These are phyloP conservation scores for Aepyceros melampus DNA, from an alignment of 2,113 vertebrate species.

Conservation along the genomic window DNA sequence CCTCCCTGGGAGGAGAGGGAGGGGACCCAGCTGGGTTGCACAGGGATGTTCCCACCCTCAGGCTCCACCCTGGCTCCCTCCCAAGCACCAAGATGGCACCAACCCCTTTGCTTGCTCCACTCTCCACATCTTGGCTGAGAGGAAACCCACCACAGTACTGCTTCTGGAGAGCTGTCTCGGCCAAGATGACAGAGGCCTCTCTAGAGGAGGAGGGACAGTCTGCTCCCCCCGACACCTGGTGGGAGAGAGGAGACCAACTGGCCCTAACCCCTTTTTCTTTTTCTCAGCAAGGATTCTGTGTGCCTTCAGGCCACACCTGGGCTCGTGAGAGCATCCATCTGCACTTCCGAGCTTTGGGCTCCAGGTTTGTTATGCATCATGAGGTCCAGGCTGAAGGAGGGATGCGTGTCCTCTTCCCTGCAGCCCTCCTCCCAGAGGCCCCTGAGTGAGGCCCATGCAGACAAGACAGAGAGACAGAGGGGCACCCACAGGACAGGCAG, in stretches of 20 bases:
- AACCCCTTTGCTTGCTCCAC: not conserved
- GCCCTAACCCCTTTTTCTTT: not conserved
- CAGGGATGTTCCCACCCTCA: not conserved
- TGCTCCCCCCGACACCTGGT: not conserved
- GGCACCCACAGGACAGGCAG: not conserved
- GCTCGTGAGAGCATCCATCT: not conserved
- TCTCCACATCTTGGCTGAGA: accelerated
- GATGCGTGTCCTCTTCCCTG: accelerated
- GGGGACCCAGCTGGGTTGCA: not conserved
- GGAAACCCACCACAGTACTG: accelerated
- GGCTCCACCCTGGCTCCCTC: not conserved
- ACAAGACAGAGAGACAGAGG: not conserved
- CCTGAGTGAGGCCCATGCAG: not conserved
- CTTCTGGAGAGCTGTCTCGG: not conserved
- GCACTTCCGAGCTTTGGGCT: not conserved
- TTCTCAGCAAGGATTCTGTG: not conserved
- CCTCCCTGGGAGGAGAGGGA: not conserved
- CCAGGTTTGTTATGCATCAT: too few species aligned
- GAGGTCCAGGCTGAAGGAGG: not conserved
- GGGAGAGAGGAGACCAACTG: not conserved
- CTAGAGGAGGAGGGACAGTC: too few species aligned
- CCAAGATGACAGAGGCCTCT: not conserved
- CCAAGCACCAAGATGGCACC: accelerated
- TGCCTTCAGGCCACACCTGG: not conserved
- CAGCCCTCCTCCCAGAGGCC: not conserved